Percentiles rank a stretch among this genome's conserved stretches.
Evolutionary conservation across 2,797 vertebrate species (phyloP).

Genomic region (Uromys caudimaculatus): DNA sequence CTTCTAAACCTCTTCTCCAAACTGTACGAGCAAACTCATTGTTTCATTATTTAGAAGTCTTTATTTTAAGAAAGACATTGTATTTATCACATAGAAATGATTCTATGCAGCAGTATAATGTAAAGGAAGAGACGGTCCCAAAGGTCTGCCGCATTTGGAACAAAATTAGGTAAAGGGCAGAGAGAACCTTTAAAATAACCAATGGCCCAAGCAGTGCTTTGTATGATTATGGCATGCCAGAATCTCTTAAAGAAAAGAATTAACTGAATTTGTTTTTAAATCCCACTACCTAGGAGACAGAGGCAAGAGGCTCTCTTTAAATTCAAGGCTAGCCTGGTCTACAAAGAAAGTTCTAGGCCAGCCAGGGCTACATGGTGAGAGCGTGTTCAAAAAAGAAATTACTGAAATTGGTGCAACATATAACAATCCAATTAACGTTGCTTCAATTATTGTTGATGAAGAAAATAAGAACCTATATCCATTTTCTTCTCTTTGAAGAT

Average conservation of each 20-base stretch:
- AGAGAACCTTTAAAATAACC: slow-evolving; percentile 9
- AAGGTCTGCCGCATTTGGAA: neutral
- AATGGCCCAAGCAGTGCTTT: neutral
- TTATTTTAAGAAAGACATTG: slow-evolving; percentile 62
- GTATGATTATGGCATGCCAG: neutral
- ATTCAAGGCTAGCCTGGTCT: neutral
- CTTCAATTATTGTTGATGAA: neutral
- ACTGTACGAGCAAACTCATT: neutral
- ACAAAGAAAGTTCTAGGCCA: neutral
- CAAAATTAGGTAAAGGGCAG: slow-evolving; percentile 38
- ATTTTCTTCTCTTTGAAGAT: slow-evolving; percentile 8
- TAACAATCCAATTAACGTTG: neutral
- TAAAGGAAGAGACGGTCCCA: neutral
- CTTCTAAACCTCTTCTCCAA: slow-evolving; percentile 46
- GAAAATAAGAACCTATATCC: slow-evolving; percentile 47
- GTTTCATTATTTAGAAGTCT: slow-evolving; percentile 1
- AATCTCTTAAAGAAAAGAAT: slow-evolving; percentile 11
- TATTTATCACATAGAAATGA: slow-evolving; percentile 51
- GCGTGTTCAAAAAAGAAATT: neutral
- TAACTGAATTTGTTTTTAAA: neutral
- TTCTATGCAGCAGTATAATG: neutral
- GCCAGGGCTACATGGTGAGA: neutral
- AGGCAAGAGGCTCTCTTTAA: neutral
- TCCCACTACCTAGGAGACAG: neutral
- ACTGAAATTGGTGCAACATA: slow-evolving; percentile 2